Evolutionary conservation across 2,888 invertebrate genomes (phyloP), one percentile per base, ranked within the genome.

Genomic region (Ochropleura plecta): DNA sequence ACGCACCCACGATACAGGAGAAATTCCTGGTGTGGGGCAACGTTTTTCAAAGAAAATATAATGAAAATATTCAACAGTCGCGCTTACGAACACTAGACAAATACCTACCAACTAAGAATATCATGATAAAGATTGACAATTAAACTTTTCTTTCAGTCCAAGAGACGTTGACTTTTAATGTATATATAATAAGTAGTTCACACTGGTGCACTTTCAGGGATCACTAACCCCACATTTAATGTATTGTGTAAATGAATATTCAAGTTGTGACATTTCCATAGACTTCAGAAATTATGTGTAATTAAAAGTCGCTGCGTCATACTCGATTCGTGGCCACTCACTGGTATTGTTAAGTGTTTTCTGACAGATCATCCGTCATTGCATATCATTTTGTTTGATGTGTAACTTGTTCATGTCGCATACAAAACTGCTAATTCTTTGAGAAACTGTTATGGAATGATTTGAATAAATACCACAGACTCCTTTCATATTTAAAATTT

Each of bases 281-380:
- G 8, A 40, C 20, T 53, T 60, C 64, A 55, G 72, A 60, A 20
- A 67, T 72, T 63, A 64, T 49, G 67, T 65, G 40, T 83, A 63
- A 79, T 78, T 78, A 70, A 83, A 85, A 83, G 76, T 81, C 62
- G 81, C 86, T 70, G 70, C 49, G 81, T 86, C 79, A 85, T 73
- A 42, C 20, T 44, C 30, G 53, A 48, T 66, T 55, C 42, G 57
- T 18, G 7, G 30, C 42, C 49, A 40, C 72, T 62, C 49, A 40
- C 72, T 62, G 42, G 40, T 49, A 14, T 40, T 51, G 59, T 40
- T 46, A 8, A 60, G 65, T 49, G 20, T 44, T 12, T 3, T n/a
- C 16, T 16, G 10, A 63, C 16, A 51, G 40, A 51, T 67, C 20
- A 46, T 57, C 4, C n/a, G 40, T 18, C 14, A 5, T 48, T 20